Evolutionary conservation across 2,797 vertebrate species (phyloP), one percentile per base, ranked within the genome.

Genomic region (Meda fulgida): DNA sequence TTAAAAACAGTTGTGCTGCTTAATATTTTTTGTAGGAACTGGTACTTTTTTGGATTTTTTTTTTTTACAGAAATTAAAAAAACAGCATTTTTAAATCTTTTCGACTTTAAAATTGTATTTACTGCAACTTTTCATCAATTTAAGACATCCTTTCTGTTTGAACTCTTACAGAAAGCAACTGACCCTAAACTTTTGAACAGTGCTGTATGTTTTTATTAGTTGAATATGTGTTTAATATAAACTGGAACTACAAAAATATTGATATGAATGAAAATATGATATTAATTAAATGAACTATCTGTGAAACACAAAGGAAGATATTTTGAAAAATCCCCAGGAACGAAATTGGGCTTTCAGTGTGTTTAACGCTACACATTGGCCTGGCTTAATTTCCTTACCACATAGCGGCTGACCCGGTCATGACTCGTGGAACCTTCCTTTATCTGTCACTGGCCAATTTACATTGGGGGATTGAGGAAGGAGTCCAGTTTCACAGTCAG

Each of bases 401-500:
- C 85, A 81, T 55, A 85, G 40, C 13, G 51, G 69, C 80, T 86
- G 89, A 88, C 85, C 85, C 79, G 85, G 83, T 87, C 87, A 85
- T 86, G 90, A 89, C 86, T 89, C 60, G 46, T 34, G 78, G 51
- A 85, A 81, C 72, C 40, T 48, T 81, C 83, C 77, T 81, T 89
- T 83, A 81, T 89, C 86, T 91, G 87, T 91, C 89, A 91, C 80
- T 90, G 90, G 84, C 85, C 87, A 85, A 86, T 90, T 91, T 88
- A 84, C 81, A 84, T 77, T 63, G 81, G 71, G 83, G 36, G 84
- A 71, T 85, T 67, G 79, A 86, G 88, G 88, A 87, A 65, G 31
- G 60, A 90, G 90, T 91, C 88, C 36, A 81, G 83, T 90, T 92
- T 90, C 70, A 89, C 79, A 90, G 92, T 86, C 87, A 89, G 91